Percentiles rank a stretch among this genome's conserved stretches.
phyloP scores from a whole-genome alignment of 2,113 vertebrate genomes.

The Ceyx cyanopectus region DNA sequence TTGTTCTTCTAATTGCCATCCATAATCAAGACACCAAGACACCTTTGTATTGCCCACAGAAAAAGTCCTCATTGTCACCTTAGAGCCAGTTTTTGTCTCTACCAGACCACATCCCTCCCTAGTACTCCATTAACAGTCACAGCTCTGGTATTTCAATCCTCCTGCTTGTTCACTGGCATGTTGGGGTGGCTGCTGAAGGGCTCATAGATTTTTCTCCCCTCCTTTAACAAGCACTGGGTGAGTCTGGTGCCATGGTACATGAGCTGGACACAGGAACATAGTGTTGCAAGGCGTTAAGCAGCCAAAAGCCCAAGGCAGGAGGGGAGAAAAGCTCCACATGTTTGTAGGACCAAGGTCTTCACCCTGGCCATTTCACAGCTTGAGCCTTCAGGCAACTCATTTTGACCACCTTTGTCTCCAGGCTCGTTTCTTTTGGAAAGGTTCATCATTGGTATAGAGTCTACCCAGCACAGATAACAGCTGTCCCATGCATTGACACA shows the following conservation, averaged over 20 bases:
- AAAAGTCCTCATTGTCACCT: neutral
- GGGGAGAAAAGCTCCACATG: neutral
- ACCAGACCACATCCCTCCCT: neutral
- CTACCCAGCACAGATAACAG: neutral
- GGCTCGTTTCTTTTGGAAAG: neutral
- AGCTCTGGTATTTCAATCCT: neutral
- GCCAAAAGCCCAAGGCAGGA: neutral
- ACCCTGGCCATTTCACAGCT: neutral
- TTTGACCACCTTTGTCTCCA: neutral
- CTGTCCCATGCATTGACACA: neutral
- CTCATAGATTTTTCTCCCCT: neutral
- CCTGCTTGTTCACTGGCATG: neutral
- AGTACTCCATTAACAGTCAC: neutral
- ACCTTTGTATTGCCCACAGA: neutral
- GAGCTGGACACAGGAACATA: neutral
- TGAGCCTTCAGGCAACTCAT: neutral
- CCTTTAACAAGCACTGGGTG: neutral
- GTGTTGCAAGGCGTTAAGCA: neutral
- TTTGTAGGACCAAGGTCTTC: neutral
- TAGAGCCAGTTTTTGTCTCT: neutral
- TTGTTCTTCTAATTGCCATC: neutral
- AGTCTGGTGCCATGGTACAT: neutral
- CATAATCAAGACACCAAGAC: neutral
- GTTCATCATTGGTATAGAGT: neutral
- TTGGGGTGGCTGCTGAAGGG: neutral